Evolutionary conservation across 2,113 vertebrate species (phyloP).

Genomic region (Strigops habroptila): DNA sequence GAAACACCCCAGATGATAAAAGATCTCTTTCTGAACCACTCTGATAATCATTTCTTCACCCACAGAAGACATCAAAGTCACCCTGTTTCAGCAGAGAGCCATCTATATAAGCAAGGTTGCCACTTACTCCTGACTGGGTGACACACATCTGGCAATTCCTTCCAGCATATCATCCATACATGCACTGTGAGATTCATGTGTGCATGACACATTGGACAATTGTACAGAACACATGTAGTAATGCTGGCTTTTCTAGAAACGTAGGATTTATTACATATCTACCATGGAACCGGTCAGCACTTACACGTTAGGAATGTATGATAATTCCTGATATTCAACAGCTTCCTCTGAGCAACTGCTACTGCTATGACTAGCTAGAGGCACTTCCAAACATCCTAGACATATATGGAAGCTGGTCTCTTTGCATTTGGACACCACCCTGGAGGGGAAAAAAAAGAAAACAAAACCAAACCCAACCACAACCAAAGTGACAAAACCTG

Average conservation of each 20-base stretch:
- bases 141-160: neutral
- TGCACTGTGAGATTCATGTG: neutral
- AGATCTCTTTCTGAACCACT: neutral
- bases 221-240: neutral
- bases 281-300: neutral
- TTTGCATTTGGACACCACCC: neutral
- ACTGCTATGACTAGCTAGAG: neutral
- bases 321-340: neutral
- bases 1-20: neutral
- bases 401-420: neutral
- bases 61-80: neutral
- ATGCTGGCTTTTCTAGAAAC: fast-evolving
- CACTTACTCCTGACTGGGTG: neutral
- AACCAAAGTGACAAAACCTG: neutral
- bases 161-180: neutral
- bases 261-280: neutral
- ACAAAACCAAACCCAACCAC: neutral
- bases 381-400: neutral
- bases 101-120: neutral
- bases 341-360: neutral
- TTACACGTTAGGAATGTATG: neutral
- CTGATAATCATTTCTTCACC: neutral
- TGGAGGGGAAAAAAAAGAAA: too few species aligned
- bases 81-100: neutral
- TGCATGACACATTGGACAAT: neutral